Evolutionary conservation across 2,113 vertebrate species (phyloP).

Genomic region (Psilopogon haemacephalus): DNA sequence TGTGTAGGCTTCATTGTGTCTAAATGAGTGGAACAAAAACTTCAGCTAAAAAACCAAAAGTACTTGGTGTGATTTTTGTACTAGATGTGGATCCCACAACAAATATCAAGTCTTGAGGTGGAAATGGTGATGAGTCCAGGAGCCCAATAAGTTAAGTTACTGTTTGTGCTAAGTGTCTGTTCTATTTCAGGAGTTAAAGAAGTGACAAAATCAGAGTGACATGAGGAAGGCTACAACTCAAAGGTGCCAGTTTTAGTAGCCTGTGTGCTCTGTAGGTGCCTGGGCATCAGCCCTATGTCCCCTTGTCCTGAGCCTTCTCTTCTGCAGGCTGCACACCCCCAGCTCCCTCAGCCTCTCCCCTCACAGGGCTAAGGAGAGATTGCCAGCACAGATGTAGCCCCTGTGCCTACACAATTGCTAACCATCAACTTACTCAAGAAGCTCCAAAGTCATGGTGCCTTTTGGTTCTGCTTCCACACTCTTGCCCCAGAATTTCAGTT

Average conservation of each 20-base stretch:
- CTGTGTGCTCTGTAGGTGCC: no score
- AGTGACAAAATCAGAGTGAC: no score
- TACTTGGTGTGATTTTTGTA: no score
- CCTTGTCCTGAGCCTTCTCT: no score
- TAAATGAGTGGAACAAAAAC: slow-evolving; percentile 51
- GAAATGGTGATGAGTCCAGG: neutral
- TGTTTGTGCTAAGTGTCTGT: no score
- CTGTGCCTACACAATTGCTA: neutral
- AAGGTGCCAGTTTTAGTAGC: neutral
- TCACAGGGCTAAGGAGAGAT: no score
- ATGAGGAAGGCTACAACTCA: neutral
- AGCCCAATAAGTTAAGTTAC: neutral
- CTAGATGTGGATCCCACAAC: neutral
- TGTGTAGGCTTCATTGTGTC: slow-evolving; percentile 93
- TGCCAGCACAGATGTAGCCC: neutral
- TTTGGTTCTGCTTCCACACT: slow-evolving; percentile 97
- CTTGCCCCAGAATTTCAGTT: slow-evolving; percentile 98
- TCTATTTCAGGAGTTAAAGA: no score
- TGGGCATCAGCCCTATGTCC: no score
- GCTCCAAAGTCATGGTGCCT: slow-evolving; percentile 94
- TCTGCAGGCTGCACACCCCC: no score
- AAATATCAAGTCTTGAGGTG: neutral
- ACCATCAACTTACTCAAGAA: slow-evolving; percentile 86
- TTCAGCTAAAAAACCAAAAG: no score
- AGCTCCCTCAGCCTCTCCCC: no score